Evolutionary conservation across 1,140 invertebrate species (phyloP), one percentile per base, ranked within the genome.

Genomic region (Mylabris phalerata): DNA sequence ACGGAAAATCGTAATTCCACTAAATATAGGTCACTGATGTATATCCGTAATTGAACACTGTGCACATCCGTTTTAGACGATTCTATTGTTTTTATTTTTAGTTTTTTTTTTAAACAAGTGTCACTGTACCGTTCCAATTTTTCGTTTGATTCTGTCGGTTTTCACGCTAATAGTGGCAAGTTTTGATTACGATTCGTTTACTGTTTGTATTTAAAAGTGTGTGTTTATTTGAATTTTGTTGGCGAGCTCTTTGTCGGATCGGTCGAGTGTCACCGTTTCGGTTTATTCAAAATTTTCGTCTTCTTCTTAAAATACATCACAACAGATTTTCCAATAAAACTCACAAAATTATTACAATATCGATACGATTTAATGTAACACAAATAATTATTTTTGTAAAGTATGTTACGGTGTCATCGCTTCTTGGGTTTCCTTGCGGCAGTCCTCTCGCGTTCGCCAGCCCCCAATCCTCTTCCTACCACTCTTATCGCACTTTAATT

Each of bases 351-450:
- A 40, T 9, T 10, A 42, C 41, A 50, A 46, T 38, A 40, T 44
- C 19, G 48, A 49, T 25, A 39, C 40, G 40, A 27, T 50, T 45
- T 49, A 32, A 19, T 48, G 46, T 44, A 41, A 38, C 44, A 54
- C 51, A 41, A 54, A 54, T 54, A 54, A 54, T 54, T 45, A 54
- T 46, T 47, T 46, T 54, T 32, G 32, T 40, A 56, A 67, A 69
- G 65, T 69, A 50, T 67, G 65, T 68, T 62, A 62, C 46, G 55
- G 58, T 68, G 67, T 68, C 67, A 68, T 56, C 47, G 48, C 52
- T 19, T 19, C 19, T 54, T 54, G 44, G 39, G 46, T 32, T 42
- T 54, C 51, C 50, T 54, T 44, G 50, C 32, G 45, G 50, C 42
- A 54, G 41, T 54, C 51, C 45, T 54, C 49, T 24, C 19, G 42